These are phyloP conservation scores for Tanytarsus gracilentus DNA, from an alignment of 2,888 invertebrate species.

Conservation along the genomic window DNA sequence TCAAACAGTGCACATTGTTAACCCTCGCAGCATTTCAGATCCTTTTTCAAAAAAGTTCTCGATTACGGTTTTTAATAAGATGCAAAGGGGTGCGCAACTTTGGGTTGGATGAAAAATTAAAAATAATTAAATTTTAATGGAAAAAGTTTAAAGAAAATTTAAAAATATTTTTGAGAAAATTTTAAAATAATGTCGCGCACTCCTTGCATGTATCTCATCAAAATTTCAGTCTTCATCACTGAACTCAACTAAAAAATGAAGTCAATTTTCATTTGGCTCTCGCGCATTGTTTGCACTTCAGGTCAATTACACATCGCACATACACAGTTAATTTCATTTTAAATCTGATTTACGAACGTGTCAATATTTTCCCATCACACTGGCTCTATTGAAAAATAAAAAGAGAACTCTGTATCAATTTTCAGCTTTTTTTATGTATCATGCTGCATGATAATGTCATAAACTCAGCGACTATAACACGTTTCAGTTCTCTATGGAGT, in stretches of 20 bases:
- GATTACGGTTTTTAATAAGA: no score
- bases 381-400: constrained; percentile 25
- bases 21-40: no score
- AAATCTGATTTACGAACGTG: constrained; percentile 19
- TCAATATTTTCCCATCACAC: constrained; percentile 22
- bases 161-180: no score
- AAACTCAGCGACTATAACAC: background rate
- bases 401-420: constrained; percentile 19
- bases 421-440: constrained; percentile 2
- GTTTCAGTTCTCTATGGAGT: background rate
- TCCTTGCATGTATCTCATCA: background rate
- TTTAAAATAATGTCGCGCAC: no score
- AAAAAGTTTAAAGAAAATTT: no score
- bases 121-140: no score
- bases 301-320: constrained; percentile 21
- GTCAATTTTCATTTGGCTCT: background rate
- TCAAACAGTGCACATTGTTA: background rate
- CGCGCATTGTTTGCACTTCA: background rate
- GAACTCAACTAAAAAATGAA: background rate
- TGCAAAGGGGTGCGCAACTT: no score
- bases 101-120: background rate
- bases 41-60: no score
- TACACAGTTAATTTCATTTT: background rate
- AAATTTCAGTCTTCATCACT: background rate
- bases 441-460: background rate